Conservation (phyloP, 2,113 vertebrate species). For the Willisornis vidua region DNA sequence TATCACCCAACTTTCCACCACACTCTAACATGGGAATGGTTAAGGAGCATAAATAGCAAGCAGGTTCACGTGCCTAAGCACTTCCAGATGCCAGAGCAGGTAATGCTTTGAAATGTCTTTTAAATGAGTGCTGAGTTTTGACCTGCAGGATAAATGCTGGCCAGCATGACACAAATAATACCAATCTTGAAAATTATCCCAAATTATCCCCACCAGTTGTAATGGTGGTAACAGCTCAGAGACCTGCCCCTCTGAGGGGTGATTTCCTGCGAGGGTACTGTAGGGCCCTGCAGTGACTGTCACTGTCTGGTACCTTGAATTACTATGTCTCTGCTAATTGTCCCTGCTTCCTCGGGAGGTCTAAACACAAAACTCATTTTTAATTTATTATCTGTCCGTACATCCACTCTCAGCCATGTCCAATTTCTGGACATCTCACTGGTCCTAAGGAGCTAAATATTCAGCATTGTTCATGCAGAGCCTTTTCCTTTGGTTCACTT, state of each 20-base stretch:
- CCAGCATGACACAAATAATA: conserved; percentile 57
- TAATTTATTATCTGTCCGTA: background rate
- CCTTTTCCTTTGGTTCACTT: background rate
- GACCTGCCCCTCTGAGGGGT: background rate
- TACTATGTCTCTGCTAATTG: background rate
- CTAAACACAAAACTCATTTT: background rate
- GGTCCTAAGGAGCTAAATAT: background rate
- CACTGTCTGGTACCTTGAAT: background rate
- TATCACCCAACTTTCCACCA: background rate
- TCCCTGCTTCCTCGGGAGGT: background rate
- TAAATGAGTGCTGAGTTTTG: conserved; percentile 58
- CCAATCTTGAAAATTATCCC: conserved; percentile 40
- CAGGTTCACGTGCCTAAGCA: conserved; percentile 36
- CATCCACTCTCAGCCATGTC: background rate
- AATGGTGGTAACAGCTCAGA: conserved; percentile 39
- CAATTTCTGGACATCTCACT: background rate
- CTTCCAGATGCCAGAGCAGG: conserved; percentile 72
- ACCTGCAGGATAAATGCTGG: conserved; percentile 58
- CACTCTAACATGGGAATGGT: background rate
- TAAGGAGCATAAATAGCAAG: conserved; percentile 38
- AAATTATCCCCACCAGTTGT: conserved; percentile 36
- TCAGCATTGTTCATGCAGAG: background rate
- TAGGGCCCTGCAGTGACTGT: background rate
- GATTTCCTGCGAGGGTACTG: conserved; percentile 44
- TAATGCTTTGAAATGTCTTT: conserved; percentile 69